Evolutionary conservation across 2,888 invertebrate species (phyloP), one percentile per base, ranked within the genome.

Genomic region (Argyresthia goedartella): DNA sequence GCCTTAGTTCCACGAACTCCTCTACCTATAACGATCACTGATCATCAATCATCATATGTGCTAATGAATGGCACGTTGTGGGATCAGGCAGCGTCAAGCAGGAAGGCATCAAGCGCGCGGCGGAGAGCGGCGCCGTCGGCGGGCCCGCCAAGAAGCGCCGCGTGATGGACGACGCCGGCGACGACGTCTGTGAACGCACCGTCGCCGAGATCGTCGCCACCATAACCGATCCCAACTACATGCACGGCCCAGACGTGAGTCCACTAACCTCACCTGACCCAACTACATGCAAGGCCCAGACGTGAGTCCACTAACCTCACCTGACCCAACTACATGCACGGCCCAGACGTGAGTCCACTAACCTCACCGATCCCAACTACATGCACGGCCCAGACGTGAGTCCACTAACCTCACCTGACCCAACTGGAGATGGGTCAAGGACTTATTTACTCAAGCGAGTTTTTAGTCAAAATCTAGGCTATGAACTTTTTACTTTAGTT

Each of bases 281-380:
- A 93, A 93, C 69, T 92, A 93, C 58, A 93, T 95, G 91, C 91
- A 92, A 53, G 94, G 94, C 2, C 93, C 94, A 1, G 94, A 94
- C 71, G 93, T 92, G 63, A 81, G 87, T 73, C 51, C 48, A 92
- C 93, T 46, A 92, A 93, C 14, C 94, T 96, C 56, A 91, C 91
- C 51, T 95, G 96, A 71, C 94, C 95, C 0, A 93, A 93, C 69
- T 92, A 93, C 58, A 93, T 95, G 91, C 91, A 92, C 53, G 94
- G 94, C 2, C 93, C 94, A 1, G 94, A 94, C 71, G 93, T 92
- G 63, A 81, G 52, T 35, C 36, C 25, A 25, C 25, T n/a, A n/a
- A n/a, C 25, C 3, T 25, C 2, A 25, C 6, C 25, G 25, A 25
- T 4, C 25, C 25, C 6, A 25, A 25, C 2, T 25, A 25, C 25